Base-by-base conservation (phyloP, 2,113 vertebrate genomes). In the Lethenteron reissneri region DNA sequence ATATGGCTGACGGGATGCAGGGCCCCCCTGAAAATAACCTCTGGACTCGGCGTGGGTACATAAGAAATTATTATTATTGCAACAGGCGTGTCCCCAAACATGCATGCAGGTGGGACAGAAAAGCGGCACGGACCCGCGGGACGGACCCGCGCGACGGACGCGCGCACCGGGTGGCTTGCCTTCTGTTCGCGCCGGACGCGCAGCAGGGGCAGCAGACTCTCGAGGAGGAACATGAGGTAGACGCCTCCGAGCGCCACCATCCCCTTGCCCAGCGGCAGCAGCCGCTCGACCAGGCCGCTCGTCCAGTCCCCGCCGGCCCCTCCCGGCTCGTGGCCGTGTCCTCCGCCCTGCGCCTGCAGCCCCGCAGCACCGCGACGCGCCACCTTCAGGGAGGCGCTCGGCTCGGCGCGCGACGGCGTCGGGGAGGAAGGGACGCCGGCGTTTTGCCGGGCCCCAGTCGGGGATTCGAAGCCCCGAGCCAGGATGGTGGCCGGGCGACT, bases 221-320 rank as follows among this genome's bases (percentile, higher is more conserved):
- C 94, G 62, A 89, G 92, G 25, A 99, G 87, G 74, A 99, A 99
- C 94, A 99, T 99, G 78, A 97, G 78, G 80, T 99, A 99, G 58
- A 99, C 83, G 11, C 94, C 94, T 3, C 85, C 81, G 71, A 99
- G 82, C 1, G 88, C 89, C 2, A 92, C 90, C 74, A 99, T 79
- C 8, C n/a, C 94, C 56, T 94, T 96, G 88, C 89, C 95, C 0
- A 95, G 89, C 0, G 80, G 79, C 78, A 68, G 21, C 62, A 68
- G 15, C 21, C 11, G 62, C 62, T 8, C 62, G 62, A 41, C 25
- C 4, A 41, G 25, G 25, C 57, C 13, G 60, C 12, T 8, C 58
- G 8, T 78, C 76, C 11, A 76, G 73, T 13, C 19, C 58, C 4
- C 75, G 73, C 0, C 56, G 69, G 6, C 72, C 71, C 75, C 76